Base-by-base conservation (phyloP, 2,888 invertebrate genomes). In the Yponomeuta plumbellus region DNA sequence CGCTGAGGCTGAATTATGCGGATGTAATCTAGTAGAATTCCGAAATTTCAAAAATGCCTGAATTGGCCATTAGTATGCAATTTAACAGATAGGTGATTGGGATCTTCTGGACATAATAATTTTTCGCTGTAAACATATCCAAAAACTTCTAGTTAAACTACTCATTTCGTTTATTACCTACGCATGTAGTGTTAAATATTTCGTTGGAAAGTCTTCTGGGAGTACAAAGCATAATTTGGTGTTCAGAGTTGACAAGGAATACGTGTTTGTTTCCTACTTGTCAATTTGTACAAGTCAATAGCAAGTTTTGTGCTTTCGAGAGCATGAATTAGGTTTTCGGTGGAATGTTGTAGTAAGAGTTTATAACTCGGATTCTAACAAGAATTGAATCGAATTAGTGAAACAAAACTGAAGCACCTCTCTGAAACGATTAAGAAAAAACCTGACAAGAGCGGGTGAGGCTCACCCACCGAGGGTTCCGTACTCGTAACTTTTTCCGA, bases 171-270 rank as follows among this genome's bases (percentile, higher is more conserved):
- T 52, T 17, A 3, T 52, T 52, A 52, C 5, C 44, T 8, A 52
- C 44, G 44, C 44, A 52, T 52, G 44, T 17, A 52, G 79, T 79
- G 80, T 83, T 76, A 82, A 88, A 87, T 88, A 86, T 86, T 88
- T 87, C 76, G 81, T 78, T 88, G 85, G 90, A 90, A 90, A 90
- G 90, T 88, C 83, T 72, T 78, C 68, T 70, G 69, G 77, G 83
- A 74, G 69, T 79, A 52, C 13, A 20, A 64, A 40, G 52, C 10
- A 57, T 65, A 34, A 40, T 76, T 75, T 78, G 1, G 44, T 68
- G 71, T 71, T 70, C 81, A 77, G 75, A 73, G 71, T 66, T 69
- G 70, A 73, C 65, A 71, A 20, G 64, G 44, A 23, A 26, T 11
- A 61, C 23, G 13, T 71, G 70, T 71, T 70, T 69, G 69, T 17